Conservation (phyloP, 2,113 vertebrate genomes). For the Percina caprodes region DNA sequence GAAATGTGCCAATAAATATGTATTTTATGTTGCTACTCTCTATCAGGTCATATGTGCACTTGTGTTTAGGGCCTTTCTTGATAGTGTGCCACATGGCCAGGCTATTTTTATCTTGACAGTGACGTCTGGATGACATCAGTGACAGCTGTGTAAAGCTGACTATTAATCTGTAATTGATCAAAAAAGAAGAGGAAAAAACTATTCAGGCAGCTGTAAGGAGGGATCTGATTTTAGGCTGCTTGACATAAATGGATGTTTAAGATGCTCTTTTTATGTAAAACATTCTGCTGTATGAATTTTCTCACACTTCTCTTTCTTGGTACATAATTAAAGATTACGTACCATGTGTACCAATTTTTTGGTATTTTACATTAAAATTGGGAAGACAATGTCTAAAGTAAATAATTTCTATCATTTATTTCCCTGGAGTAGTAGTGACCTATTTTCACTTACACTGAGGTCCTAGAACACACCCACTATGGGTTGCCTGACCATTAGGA, state of each 20-base stretch:
- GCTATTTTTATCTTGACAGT: constrained; percentile 71
- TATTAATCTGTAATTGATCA: constrained; percentile 60
- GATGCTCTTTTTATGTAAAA: background rate
- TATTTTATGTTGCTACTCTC: constrained; percentile 69
- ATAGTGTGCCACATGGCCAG: background rate
- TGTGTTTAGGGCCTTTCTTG: constrained; percentile 13
- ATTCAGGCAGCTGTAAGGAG: constrained; percentile 14
- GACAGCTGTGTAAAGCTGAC: constrained; percentile 66
- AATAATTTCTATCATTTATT: background rate
- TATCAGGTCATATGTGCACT: constrained; percentile 65
- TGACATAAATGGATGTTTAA: background rate
- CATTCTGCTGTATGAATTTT: background rate
- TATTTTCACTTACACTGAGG: constrained; percentile 56
- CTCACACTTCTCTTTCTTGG: background rate
- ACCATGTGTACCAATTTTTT: background rate
- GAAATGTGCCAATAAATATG: constrained; percentile 81
- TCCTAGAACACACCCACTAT: constrained; percentile 52
- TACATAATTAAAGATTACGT: background rate
- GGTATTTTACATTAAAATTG: background rate
- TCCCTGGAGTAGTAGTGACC: no score
- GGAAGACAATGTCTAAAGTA: background rate
- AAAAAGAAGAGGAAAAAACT: background rate
- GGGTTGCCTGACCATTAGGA: constrained; percentile 54
- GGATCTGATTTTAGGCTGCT: background rate
- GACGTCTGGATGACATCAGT: constrained; percentile 52